Percentiles rank a stretch among this genome's conserved stretches.
These are phyloP conservation scores for Tetramorium bicarinatum DNA, from an alignment of 2,888 invertebrate genomes.

Conservation along the genomic window DNA sequence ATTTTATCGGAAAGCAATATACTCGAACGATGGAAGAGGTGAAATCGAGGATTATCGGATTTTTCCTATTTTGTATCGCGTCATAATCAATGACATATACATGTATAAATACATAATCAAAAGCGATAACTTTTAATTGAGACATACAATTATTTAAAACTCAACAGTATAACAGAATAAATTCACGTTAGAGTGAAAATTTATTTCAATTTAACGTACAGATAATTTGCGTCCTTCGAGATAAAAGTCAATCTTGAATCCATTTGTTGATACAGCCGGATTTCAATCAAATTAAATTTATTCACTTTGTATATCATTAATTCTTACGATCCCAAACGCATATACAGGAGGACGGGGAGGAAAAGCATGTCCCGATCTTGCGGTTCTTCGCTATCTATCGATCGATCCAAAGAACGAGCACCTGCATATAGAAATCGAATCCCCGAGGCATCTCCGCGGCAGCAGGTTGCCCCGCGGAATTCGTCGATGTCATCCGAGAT, in stretches of 20 bases:
- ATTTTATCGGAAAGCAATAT: slow-evolving; percentile 4
- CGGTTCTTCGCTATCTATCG: slow-evolving; percentile 37
- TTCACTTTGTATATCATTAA: neutral
- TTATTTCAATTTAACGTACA: neutral
- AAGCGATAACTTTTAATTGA: neutral
- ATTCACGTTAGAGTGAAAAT: neutral
- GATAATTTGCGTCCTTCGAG: neutral
- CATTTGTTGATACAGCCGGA: neutral
- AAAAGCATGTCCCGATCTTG: neutral
- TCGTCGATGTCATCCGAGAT: slow-evolving; percentile 58
- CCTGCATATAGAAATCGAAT: slow-evolving; percentile 65
- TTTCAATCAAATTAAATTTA: neutral
- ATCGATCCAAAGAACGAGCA: slow-evolving; percentile 51
- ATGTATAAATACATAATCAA: neutral
- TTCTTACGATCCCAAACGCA: neutral
- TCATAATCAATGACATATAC: neutral
- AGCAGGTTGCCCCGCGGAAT: slow-evolving; percentile 56
- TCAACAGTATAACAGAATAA: neutral
- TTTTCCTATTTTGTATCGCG: neutral
- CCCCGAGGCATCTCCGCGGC: slow-evolving; percentile 46
- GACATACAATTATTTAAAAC: neutral
- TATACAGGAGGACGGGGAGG: too few relatives aligned
- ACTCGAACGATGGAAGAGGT: neutral
- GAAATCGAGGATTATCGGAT: neutral
- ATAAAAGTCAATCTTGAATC: neutral